Conservation (phyloP, 1,140 invertebrate species). For the Caenorhabditis latens region DNA sequence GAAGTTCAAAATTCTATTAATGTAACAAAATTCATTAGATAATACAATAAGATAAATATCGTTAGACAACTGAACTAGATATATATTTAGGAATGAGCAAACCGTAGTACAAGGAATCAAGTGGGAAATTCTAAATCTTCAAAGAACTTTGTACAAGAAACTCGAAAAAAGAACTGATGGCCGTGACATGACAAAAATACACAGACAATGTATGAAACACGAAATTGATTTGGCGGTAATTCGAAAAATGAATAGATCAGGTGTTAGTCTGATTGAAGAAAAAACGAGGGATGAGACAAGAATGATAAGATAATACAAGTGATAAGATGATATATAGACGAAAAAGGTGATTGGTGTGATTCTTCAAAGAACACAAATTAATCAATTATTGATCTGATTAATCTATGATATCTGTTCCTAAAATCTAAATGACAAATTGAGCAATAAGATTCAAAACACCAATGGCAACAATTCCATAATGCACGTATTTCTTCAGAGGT, state of each 20-base stretch:
- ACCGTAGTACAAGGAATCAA: slow-evolving; percentile 36
- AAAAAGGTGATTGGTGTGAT: slow-evolving; percentile 10
- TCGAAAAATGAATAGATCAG: slow-evolving; percentile 73
- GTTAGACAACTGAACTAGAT: background rate
- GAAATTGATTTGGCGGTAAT: slow-evolving; percentile 73
- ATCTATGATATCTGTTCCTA: background rate
- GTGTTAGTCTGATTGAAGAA: slow-evolving; percentile 29
- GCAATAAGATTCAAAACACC: slow-evolving; percentile 79
- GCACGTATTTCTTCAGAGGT: slow-evolving; percentile 72
- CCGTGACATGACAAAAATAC: slow-evolving; percentile 51
- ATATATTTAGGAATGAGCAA: background rate
- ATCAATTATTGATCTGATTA: slow-evolving; percentile 42
- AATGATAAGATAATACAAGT: slow-evolving; percentile 41
- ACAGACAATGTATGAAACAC: slow-evolving; percentile 69
- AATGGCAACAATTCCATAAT: slow-evolving; percentile 78
- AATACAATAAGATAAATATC: background rate
- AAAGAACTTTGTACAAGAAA: slow-evolving; percentile 36
- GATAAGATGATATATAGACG: slow-evolving; percentile 22
- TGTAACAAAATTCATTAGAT: background rate
- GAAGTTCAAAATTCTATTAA: no score
- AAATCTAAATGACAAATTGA: slow-evolving; percentile 78
- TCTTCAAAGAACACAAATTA: slow-evolving; percentile 30
- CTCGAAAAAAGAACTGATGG: background rate
- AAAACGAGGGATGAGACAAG: slow-evolving; percentile 26
- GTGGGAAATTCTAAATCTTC: background rate